Base-by-base conservation (phyloP, 2,113 vertebrate genomes). In the Semicossyphus pulcher region DNA sequence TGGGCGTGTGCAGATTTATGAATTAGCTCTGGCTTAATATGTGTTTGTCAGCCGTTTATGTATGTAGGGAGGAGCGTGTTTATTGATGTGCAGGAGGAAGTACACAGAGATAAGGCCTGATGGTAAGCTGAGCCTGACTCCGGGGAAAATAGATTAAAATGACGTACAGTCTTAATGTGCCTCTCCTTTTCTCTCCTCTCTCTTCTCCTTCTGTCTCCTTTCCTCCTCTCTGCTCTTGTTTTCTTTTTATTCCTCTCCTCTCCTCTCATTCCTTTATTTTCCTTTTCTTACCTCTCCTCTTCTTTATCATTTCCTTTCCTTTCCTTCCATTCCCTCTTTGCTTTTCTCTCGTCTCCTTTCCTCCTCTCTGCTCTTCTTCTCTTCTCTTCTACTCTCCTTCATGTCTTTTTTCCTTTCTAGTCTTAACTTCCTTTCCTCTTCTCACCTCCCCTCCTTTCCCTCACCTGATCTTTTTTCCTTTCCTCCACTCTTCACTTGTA, bases 81-180 rank as follows among this genome's bases (percentile, higher is more conserved):
- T 74, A 70, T 81, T 74, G 72, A 83, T 36, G 69, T 51, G 21
- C 7, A 68, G 47, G 64, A 85, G 73, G 84, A 82, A 85, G 61
- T 72, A 60, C 39, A 31, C n/a, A 16, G 47, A 79, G 87, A 89
- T 88, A 82, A 79, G 65, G 52, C 28, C 58, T 78, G 72, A 78
- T 60, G 65, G 68, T 49, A 47, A 69, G 32, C 69, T 41, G 69
- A 49, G 61, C 18, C 63, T 63, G 64, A 69, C 68, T 84, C 52
- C 63, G 62, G 53, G 36, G 21, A 48, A 64, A 54, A 76, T 6
- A 68, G 68, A 86, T 86, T 66, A 56, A 83, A 64, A 70, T 80
- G 69, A 62, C 74, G 58, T 49, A 60, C 32, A 36, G 51, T 69
- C 70, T 12, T 63, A 44, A 71, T 65, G 48, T 39, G 34, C 10